phyloP scores from a whole-genome alignment of 2,797 vertebrate genomes.

The Tadarida brasiliensis region DNA sequence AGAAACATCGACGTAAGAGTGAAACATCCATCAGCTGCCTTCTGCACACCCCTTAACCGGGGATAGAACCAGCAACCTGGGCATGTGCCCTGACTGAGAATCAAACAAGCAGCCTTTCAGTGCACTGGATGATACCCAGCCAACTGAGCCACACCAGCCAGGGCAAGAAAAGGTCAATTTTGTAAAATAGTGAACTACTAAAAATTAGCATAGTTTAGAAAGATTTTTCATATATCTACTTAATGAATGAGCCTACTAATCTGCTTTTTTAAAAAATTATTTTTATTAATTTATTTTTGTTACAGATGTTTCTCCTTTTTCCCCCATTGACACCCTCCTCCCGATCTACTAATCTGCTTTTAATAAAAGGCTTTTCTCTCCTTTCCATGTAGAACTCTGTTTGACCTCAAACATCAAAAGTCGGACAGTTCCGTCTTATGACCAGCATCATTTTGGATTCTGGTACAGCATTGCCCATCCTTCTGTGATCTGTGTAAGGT shows the following conservation, averaged over 20 bases:
- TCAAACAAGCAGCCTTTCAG: neutral
- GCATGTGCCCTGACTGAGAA: neutral
- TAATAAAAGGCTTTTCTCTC: neutral
- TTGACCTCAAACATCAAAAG: conserved; percentile 98
- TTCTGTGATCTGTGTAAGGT: conserved; percentile 95
- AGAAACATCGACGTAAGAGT: no score
- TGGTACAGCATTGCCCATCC: conserved; percentile 96
- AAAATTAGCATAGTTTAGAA: conserved; percentile 41
- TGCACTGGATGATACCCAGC: neutral
- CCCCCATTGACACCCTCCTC: no score
- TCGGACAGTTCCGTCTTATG: conserved; percentile 92
- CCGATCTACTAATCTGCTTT: conserved; percentile 49
- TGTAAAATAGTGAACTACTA: conserved; percentile 41
- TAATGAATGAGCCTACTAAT: conserved; percentile 49
- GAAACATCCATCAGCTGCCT: no score
- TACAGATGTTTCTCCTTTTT: no score
- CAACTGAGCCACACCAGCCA: neutral
- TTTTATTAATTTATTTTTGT: no score
- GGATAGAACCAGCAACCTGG: neutral
- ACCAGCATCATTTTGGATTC: conserved; percentile 96
- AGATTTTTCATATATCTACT: conserved; percentile 4
- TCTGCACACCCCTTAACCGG: neutral
- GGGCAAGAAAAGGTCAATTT: neutral
- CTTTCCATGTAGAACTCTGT: conserved; percentile 91
- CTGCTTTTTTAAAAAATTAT: conserved; percentile 6